Conservation (phyloP, 1,140 invertebrate genomes). For the Saccostrea glomerata region DNA sequence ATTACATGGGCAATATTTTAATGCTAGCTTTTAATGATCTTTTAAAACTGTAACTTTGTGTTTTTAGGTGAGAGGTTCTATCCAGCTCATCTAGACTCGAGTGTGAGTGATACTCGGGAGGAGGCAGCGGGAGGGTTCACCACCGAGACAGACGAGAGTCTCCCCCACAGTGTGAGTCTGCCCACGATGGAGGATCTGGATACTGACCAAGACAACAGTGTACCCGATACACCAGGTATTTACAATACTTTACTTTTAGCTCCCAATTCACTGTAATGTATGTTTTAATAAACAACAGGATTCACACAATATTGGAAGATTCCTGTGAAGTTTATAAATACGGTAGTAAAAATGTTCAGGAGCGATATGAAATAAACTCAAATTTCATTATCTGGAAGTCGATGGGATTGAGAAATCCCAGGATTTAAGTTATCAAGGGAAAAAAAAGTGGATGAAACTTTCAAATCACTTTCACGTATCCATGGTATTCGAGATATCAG, state of each 20-base stretch:
- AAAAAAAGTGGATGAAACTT: too few species aligned
- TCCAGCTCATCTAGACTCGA: constrained; percentile 58
- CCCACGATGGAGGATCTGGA: constrained; percentile 64
- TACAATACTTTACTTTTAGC: neutral
- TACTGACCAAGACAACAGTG: constrained; percentile 38
- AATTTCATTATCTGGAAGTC: too few species aligned
- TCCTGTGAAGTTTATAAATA: too few species aligned
- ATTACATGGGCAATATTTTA: too few species aligned
- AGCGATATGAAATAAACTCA: too few species aligned
- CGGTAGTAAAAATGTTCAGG: too few species aligned
- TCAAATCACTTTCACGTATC: too few species aligned
- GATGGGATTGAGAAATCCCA: too few species aligned
- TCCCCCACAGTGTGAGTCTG: constrained; percentile 62
- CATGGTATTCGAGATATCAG: too few species aligned
- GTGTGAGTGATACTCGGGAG: constrained; percentile 52
- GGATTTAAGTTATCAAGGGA: too few species aligned
- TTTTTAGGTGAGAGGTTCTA: constrained; percentile 74
- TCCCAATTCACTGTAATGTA: neutral
- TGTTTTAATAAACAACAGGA: neutral
- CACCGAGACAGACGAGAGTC: constrained; percentile 66
- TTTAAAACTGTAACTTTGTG: neutral
- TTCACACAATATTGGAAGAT: too few species aligned
- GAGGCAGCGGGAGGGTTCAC: constrained; percentile 49
- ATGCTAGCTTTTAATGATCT: too few species aligned
- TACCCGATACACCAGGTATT: constrained; percentile 55